Evolutionary conservation across 2,113 vertebrate genomes (phyloP).

Genomic region (Siniperca chuatsi): DNA sequence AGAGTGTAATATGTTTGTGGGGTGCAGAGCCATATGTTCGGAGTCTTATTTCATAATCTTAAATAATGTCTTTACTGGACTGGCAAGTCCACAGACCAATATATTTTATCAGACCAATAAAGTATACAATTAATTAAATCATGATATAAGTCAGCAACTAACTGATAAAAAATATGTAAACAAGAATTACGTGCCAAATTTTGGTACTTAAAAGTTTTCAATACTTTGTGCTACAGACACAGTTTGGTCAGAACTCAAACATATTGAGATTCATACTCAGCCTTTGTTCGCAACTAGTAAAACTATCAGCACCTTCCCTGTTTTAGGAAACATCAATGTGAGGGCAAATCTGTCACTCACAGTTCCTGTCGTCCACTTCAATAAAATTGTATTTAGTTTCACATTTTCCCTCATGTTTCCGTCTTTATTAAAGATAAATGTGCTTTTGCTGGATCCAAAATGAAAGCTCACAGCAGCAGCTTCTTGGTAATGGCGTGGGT

Average conservation of each 20-base stretch:
- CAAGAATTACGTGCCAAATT: background rate
- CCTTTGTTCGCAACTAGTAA: background rate
- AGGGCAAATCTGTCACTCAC: background rate
- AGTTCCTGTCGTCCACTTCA: background rate
- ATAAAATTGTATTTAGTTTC: background rate
- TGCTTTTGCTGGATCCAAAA: conserved; percentile 2
- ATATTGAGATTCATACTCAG: background rate
- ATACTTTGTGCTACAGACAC: background rate
- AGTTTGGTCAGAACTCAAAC: background rate
- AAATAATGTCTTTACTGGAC: background rate
- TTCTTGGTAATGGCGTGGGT: background rate
- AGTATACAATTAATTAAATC: background rate
- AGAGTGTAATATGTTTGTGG: conserved; percentile 20
- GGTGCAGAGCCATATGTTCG: background rate
- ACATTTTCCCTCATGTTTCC: background rate
- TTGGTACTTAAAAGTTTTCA: background rate
- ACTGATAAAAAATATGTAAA: background rate
- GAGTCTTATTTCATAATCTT: background rate
- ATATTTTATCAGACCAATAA: background rate
- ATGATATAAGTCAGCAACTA: background rate
- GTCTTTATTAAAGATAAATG: conserved; percentile 15
- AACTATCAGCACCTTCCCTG: background rate
- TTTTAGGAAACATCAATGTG: background rate
- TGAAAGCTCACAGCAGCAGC: conserved; percentile 22
- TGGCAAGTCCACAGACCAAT: background rate